Base-by-base conservation (phyloP, 2,888 invertebrate genomes). In the Sceliomorpha sp. region DNA sequence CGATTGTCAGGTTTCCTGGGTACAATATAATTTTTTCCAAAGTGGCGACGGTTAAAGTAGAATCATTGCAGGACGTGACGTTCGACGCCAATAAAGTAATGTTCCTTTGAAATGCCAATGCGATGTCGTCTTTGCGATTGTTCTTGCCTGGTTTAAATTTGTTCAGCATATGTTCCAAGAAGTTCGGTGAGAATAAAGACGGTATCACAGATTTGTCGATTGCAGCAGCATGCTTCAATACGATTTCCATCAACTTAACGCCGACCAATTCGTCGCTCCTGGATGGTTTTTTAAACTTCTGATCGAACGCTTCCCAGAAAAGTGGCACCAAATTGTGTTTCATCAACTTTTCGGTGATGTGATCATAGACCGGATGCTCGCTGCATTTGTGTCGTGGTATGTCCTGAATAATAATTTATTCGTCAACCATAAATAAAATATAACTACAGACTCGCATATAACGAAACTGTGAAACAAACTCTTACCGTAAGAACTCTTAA, bases 1-100 rank as follows among this genome's bases (percentile, higher is more conserved):
- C 94, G 68, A 95, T 92, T 86, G 93, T 92, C 64, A 95, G 91
- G 77, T 92, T 92, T 1, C 94, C 94, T 0, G 94, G 94, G 81
- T 91, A 89, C 36, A 94, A 90, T 6, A 94, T 88, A 0, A 95
- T 84, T 76, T 91, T 92, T 56, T 91, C 91, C 27, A 95, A 83
- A 2, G 92, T 89, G 5, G 89, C 88, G 1, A 94, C 88, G 83
- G 92, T 91, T 24, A 24, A 7, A 5, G 7, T 24, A 24, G 3
- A 24, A n/a, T n/a, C n/a, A n/a, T n/a, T n/a, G n/a, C n/a, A n/a
- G n/a, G n/a, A n/a, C n/a, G n/a, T n/a, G n/a, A n/a, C n/a, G n/a
- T n/a, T n/a, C n/a, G n/a, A n/a, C n/a, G n/a, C n/a, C n/a, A n/a
- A n/a, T n/a, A n/a, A n/a, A n/a, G n/a, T n/a, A n/a, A n/a, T n/a